Evolutionary conservation across 2,888 invertebrate genomes (phyloP).

Genomic region (Agrotis ipsilon): DNA sequence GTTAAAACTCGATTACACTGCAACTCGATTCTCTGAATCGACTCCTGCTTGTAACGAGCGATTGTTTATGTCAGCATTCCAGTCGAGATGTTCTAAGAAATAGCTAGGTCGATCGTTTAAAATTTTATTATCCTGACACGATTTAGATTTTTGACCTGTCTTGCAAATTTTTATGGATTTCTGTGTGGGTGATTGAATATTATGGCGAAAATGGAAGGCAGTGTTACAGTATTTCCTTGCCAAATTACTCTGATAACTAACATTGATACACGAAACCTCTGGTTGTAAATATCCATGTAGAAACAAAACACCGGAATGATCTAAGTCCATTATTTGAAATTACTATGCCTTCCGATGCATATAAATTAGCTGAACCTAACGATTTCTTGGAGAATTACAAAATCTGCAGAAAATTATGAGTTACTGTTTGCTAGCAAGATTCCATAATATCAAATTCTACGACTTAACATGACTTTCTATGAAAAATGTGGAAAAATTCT

Average conservation of each 20-base stretch:
- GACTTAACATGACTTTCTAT: too few relatives aligned
- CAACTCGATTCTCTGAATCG: conserved; percentile 58
- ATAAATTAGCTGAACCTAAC: too few relatives aligned
- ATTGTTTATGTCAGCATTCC: conserved; percentile 62
- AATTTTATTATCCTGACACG: conserved; percentile 46
- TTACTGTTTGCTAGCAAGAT: too few relatives aligned
- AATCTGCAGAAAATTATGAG: too few relatives aligned
- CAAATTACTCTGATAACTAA: too few relatives aligned
- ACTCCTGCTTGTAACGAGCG: conserved; percentile 5
- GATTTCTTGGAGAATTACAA: too few relatives aligned
- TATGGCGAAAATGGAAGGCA: conserved; percentile 3
- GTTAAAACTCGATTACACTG: conserved; percentile 50
- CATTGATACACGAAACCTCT: too few relatives aligned
- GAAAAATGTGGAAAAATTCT: background rate
- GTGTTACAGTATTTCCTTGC: background rate
- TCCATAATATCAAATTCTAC: too few relatives aligned
- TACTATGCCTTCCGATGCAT: too few relatives aligned
- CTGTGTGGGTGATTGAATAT: conserved; percentile 1
- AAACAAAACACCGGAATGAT: too few relatives aligned
- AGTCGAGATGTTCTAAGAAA: conserved; percentile 59
- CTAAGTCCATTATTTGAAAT: too few relatives aligned
- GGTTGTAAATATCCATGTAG: too few relatives aligned
- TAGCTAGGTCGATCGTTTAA: conserved; percentile 18
- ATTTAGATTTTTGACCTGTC: conserved; percentile 29
- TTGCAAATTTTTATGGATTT: conserved; percentile 27